A percentile compares a stretch with the other conserved stretches of the same genome.
Conservation (phyloP, 2,888 invertebrate genomes). For the Scaptomyza flava region DNA sequence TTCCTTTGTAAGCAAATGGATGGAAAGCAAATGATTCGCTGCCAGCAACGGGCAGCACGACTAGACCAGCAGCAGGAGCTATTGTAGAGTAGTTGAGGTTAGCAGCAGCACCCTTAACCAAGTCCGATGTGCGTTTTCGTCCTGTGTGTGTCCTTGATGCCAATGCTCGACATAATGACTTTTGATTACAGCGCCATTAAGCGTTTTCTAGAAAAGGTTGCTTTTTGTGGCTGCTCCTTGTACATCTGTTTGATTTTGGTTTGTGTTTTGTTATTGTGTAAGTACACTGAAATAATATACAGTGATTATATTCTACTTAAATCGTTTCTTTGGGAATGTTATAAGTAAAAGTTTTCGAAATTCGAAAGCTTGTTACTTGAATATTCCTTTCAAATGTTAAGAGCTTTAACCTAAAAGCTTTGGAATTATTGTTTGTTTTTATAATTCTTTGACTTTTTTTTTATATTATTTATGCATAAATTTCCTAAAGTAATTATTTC, state of each 20-base stretch:
- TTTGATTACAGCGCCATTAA: constrained; percentile 78
- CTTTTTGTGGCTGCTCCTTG: constrained; percentile 30
- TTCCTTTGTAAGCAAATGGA: constrained; percentile 70
- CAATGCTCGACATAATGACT: constrained; percentile 72
- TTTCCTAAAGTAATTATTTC: no score
- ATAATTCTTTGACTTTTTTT: no score
- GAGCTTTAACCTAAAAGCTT: no score
- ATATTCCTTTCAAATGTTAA: no score
- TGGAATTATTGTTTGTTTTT: no score
- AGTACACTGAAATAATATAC: neutral
- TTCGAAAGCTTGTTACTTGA: no score
- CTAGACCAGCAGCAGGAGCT: constrained; percentile 2
- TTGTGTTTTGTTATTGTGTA: constrained; percentile 5
- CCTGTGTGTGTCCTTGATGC: constrained; percentile 65
- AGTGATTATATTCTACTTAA: neutral
- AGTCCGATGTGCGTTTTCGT: constrained; percentile 28
- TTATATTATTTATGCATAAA: no score
- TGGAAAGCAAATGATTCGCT: constrained; percentile 41
- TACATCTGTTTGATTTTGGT: constrained; percentile 74
- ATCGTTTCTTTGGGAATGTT: no score
- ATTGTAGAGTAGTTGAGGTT: neutral
- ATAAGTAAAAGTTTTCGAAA: no score
- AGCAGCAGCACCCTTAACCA: constrained; percentile 16
- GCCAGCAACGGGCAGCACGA: constrained; percentile 48
- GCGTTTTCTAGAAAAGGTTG: constrained; percentile 39